A percentile compares a stretch with the other conserved stretches of the same genome.
These are phyloP conservation scores for Zootoca vivipara DNA, from an alignment of 2,113 vertebrate species.

Conservation along the genomic window DNA sequence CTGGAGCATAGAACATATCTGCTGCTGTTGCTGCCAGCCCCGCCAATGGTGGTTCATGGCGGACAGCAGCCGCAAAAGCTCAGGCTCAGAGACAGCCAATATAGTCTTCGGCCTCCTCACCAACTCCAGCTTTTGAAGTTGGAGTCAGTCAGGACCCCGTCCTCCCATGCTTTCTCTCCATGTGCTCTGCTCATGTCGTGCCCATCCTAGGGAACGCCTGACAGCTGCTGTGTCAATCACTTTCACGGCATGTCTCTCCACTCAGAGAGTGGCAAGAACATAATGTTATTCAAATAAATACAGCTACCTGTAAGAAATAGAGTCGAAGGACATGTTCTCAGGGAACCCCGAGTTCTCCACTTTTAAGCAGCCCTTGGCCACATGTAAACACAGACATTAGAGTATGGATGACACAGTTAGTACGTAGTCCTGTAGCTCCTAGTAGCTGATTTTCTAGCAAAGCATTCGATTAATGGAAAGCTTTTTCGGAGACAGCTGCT, in stretches of 20 bases:
- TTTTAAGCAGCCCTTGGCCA: slow-evolving; percentile 32
- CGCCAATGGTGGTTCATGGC: too few relatives aligned
- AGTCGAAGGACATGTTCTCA: slow-evolving; percentile 20
- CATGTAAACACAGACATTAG: slow-evolving; percentile 12
- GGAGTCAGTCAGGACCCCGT: background rate
- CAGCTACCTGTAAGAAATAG: slow-evolving; percentile 30
- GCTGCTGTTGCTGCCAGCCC: too few relatives aligned
- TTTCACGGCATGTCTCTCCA: slow-evolving; percentile 51
- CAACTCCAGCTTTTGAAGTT: too few relatives aligned
- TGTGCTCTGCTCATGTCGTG: background rate
- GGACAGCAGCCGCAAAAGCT: too few relatives aligned
- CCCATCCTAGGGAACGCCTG: slow-evolving; percentile 38
- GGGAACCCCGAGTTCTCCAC: slow-evolving; percentile 3
- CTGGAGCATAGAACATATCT: too few relatives aligned
- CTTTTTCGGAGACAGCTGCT: background rate
- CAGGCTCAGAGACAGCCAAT: too few relatives aligned
- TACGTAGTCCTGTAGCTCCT: slow-evolving; percentile 49
- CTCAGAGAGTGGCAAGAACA: slow-evolving; percentile 48
- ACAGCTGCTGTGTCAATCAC: slow-evolving; percentile 51
- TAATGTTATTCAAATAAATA: slow-evolving; percentile 46
- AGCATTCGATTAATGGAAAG: background rate
- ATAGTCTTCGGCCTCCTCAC: too few relatives aligned
- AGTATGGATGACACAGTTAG: background rate
- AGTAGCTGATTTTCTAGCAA: slow-evolving; percentile 27
- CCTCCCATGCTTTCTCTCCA: slow-evolving; percentile 11